Base-by-base conservation (phyloP, 2,797 vertebrate species). In the Diplodus puntazzo region DNA sequence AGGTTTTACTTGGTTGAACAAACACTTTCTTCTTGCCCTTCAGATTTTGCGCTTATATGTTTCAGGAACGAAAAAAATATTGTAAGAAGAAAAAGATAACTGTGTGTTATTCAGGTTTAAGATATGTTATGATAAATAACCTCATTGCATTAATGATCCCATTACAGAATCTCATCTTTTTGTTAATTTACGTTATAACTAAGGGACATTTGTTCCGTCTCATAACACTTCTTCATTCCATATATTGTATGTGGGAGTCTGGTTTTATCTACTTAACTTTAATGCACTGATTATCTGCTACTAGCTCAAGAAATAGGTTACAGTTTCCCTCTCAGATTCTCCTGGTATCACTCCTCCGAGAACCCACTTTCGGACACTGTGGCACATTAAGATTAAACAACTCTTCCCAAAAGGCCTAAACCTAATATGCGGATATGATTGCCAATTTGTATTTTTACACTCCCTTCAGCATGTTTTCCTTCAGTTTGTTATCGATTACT, bases 161-260 rank as follows among this genome's bases (percentile, higher is more conserved):
- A 61, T 71, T n/a, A 64, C 49, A 58, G 55, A 54, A 75, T 64
- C 25, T 30, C n/a, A 59, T 75, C 25, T 66, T 17, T 78, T 74
- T n/a, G 45, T 75, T 39, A 67, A 63, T 83, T 62, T 34, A 16
- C 23, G 70, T 46, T 57, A 34, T 42, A 11, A 23, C 6, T 27
- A 55, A 43, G 75, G 61, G 42, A 48, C 60, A 75, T 88, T 86
- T 79, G 30, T 75, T 84, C 73, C 67, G 60, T 64, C 50, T 75
- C 21, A 67, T 58, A 60, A 63, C 11, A 62, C 34, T 25, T 64
- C 2, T 71, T 70, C 50, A 67, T 77, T 73, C 30, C 34, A 75
- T 59, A 62, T 62, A 69, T 18, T 70, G 30, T 46, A 72, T 63
- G 27, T 46, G 16, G 17, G 39, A 72, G 39, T 64, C 50, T 21